These are phyloP conservation scores for Centrocercus urophasianus DNA, from an alignment of 2,113 vertebrate genomes.

Conservation along the genomic window DNA sequence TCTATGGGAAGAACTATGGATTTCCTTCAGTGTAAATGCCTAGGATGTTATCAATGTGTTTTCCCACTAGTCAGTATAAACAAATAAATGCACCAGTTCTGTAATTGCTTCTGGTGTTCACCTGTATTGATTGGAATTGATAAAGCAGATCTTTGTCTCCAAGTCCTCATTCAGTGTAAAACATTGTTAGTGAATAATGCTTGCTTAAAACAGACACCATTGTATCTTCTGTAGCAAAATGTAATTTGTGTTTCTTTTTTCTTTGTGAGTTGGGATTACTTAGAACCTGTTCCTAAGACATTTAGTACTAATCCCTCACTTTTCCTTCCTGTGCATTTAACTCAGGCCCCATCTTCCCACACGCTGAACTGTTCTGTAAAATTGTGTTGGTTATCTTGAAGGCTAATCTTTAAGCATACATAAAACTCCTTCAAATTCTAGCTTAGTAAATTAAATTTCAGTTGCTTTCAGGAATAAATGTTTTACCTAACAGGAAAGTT, in stretches of 20 bases:
- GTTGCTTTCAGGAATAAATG: slow-evolving; percentile 42
- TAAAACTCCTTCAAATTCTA: background rate
- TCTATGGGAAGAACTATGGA: slow-evolving; percentile 27
- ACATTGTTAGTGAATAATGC: background rate
- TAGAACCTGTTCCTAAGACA: background rate
- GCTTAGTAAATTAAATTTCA: slow-evolving; percentile 22
- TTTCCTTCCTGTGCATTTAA: background rate
- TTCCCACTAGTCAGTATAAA: slow-evolving; percentile 9
- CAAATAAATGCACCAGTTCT: slow-evolving; percentile 57
- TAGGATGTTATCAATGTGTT: slow-evolving; percentile 20
- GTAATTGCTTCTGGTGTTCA: background rate
- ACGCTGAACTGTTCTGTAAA: background rate
- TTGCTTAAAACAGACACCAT: slow-evolving; percentile 6
- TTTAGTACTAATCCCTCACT: background rate
- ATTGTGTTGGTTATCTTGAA: background rate
- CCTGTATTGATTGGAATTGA: background rate
- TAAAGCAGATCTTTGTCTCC: background rate
- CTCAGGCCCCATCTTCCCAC: background rate
- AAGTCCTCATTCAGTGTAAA: slow-evolving; percentile 21
- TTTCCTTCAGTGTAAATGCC: slow-evolving; percentile 15
- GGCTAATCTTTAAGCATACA: background rate
- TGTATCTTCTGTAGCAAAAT: background rate
- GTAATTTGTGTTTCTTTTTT: background rate
- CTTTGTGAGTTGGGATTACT: background rate
- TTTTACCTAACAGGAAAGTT: slow-evolving; percentile 26